These are phyloP conservation scores for Drosophila ercepeae DNA, from an alignment of 1,140 invertebrate species.

Conservation along the genomic window DNA sequence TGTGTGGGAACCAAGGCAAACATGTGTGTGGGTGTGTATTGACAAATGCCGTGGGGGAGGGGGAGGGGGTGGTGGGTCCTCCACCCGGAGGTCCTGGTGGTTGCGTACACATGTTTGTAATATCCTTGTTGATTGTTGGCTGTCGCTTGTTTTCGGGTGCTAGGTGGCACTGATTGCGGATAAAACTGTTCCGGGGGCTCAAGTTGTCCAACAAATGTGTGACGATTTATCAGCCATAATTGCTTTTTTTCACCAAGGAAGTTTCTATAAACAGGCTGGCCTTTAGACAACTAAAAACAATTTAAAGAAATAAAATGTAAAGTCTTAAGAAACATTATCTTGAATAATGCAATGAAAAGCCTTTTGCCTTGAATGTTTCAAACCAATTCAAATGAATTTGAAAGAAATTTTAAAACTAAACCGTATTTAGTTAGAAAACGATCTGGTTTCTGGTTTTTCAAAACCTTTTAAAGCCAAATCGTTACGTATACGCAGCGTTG, in stretches of 20 bases:
- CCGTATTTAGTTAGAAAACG: too few species aligned
- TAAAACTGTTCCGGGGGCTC: conserved; percentile 27
- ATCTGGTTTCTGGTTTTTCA: too few species aligned
- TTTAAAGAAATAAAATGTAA: too few species aligned
- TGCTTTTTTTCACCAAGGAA: too few species aligned
- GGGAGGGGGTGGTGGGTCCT: not conserved
- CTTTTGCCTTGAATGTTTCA: too few species aligned
- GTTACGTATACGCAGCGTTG: conserved; percentile 60
- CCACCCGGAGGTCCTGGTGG: conserved; percentile 6
- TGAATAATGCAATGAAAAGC: too few species aligned
- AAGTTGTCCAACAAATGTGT: conserved; percentile 26
- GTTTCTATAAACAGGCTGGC: too few species aligned
- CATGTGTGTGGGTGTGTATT: conserved; percentile 26
- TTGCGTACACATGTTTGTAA: conserved; percentile 70
- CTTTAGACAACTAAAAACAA: too few species aligned
- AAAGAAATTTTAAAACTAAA: too few species aligned
- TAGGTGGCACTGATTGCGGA: conserved; percentile 27
- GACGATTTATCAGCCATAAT: conserved; percentile 27
- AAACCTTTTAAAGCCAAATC: too few species aligned
- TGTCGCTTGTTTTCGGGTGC: conserved; percentile 25
- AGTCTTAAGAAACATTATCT: too few species aligned
- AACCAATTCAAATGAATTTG: too few species aligned
- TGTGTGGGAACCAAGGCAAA: conserved; percentile 26
- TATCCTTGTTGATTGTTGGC: conserved; percentile 72
- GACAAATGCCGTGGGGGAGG: conserved; percentile 47